Conservation (phyloP, 2,797 vertebrate genomes). For the Thripadectes ignobilis region DNA sequence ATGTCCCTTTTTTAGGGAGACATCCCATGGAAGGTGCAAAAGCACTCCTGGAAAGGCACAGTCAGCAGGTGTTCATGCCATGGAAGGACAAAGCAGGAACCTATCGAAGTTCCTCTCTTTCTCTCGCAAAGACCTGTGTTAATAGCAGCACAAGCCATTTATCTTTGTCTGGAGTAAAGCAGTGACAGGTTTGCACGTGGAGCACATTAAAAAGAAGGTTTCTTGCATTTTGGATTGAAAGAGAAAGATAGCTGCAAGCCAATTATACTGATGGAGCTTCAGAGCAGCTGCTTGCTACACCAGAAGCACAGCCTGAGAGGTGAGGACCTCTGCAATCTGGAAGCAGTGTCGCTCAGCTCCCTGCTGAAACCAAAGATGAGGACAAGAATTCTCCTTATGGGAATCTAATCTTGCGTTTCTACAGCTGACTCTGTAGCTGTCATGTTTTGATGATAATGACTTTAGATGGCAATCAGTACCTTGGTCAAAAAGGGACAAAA, state of each 20-base stretch:
- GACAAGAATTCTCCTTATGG: neutral
- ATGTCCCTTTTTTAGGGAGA: neutral
- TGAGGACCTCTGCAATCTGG: constrained; percentile 2
- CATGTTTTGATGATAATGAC: constrained; percentile 36
- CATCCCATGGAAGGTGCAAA: neutral
- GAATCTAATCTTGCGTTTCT: neutral
- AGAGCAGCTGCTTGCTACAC: neutral
- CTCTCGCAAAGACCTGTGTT: neutral
- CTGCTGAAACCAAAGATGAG: neutral
- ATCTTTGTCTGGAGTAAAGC: neutral
- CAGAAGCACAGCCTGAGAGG: neutral
- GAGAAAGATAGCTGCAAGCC: neutral
- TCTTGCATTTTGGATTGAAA: neutral
- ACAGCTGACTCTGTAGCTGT: constrained; percentile 14
- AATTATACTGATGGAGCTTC: neutral
- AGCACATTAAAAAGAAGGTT: neutral
- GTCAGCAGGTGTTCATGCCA: neutral
- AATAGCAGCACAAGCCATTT: neutral
- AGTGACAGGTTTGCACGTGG: neutral
- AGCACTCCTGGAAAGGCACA: neutral
- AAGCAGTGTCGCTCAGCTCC: neutral
- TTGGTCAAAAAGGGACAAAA: constrained; percentile 58
- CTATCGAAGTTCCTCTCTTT: neutral
- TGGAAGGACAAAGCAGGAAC: neutral
- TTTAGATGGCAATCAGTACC: constrained; percentile 22